Evolutionary conservation across 2,888 invertebrate species (phyloP).

Genomic region (Tortrix viridana): DNA sequence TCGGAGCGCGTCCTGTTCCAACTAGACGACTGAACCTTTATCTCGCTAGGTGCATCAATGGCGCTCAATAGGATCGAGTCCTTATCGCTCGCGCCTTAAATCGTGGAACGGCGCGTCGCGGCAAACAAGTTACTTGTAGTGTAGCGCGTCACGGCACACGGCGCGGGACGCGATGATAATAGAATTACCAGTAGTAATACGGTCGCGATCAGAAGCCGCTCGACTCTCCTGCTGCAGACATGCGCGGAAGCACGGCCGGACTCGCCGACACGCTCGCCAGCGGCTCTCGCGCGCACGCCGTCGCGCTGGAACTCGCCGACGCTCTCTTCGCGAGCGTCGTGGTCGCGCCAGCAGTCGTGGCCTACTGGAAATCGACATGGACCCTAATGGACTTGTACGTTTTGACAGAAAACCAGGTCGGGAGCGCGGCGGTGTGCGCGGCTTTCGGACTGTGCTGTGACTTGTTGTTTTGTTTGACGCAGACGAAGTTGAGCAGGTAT

Average conservation of each 20-base stretch:
- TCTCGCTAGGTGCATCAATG: slow-evolving; percentile 28
- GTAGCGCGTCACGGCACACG: slow-evolving; percentile 50
- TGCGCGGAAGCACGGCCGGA: slow-evolving; percentile 88
- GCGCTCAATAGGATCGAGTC: slow-evolving; percentile 36
- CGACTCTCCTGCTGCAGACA: slow-evolving; percentile 68
- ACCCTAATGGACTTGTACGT: slow-evolving; percentile 89
- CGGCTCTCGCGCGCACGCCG: slow-evolving; percentile 75
- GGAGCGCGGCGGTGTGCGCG: slow-evolving; percentile 88
- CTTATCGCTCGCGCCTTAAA: slow-evolving; percentile 32
- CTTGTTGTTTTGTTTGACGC: slow-evolving; percentile 87
- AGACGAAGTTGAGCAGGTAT: slow-evolving; percentile 82
- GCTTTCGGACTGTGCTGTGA: slow-evolving; percentile 88
- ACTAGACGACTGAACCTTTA: slow-evolving; percentile 35
- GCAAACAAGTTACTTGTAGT: slow-evolving; percentile 43
- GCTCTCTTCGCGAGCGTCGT: slow-evolving; percentile 88
- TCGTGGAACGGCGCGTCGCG: slow-evolving; percentile 35
- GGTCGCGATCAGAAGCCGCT: slow-evolving; percentile 56
- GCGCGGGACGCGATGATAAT: slow-evolving; percentile 75
- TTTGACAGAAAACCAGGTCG: slow-evolving; percentile 83
- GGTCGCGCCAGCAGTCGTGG: slow-evolving; percentile 92
- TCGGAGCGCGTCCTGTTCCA: slow-evolving; percentile 23
- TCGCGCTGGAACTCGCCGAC: slow-evolving; percentile 88
- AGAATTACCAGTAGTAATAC: slow-evolving; percentile 71
- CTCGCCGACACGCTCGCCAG: slow-evolving; percentile 85
- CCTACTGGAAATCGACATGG: slow-evolving; percentile 95